Base-by-base conservation (phyloP, 1,140 invertebrate species). In the Reticulitermes speratus region DNA sequence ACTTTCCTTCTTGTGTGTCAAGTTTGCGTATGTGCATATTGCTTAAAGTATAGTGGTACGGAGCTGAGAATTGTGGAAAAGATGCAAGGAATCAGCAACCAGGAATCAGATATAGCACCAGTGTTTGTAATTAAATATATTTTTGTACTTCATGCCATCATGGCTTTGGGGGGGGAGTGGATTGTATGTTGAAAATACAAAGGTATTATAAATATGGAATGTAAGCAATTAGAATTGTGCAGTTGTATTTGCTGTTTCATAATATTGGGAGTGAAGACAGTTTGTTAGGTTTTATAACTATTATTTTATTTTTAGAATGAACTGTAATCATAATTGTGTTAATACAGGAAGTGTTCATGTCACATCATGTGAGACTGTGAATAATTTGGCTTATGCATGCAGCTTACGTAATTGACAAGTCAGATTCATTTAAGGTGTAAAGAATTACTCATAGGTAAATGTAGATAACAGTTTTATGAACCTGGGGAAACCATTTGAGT, bases 191-290 rank as follows among this genome's bases (percentile, higher is more conserved):
- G n/a, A 75, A 55, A 75, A 75, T 75, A 30, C n/a, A 75, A 3
- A 75, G n/a, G n/a, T 75, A 75, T 75, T 75, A 75, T 75, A 75
- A 2, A 75, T 75, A 75, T 75, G n/a, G n/a, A 75, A 75, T 75
- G 65, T 75, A 75, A 55, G 16, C 59, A 65, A 7, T 65, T 19
- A 65, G 59, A 30, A 75, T 30, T 75, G 14, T 30, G 21, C 55
- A 59, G 7, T 75, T 75, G 25, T 75, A 75, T 75, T 75, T 75
- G n/a, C 65, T 75, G 25, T 14, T 11, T 75, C 9, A 75, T 75
- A 75, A 75, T 30, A 19, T 75, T 75, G n/a, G n/a, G 65, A 75
- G n/a, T 75, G 25, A 30, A 19, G 52, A 55, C 14, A 55, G 19
- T 75, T n/a, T 75, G 65, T n/a, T 75, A 75, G 7, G 65, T 75